A percentile compares a stretch with the other conserved stretches of the same genome.
phyloP scores from a whole-genome alignment of 2,113 vertebrate species.

The Amphiprion ocellaris region DNA sequence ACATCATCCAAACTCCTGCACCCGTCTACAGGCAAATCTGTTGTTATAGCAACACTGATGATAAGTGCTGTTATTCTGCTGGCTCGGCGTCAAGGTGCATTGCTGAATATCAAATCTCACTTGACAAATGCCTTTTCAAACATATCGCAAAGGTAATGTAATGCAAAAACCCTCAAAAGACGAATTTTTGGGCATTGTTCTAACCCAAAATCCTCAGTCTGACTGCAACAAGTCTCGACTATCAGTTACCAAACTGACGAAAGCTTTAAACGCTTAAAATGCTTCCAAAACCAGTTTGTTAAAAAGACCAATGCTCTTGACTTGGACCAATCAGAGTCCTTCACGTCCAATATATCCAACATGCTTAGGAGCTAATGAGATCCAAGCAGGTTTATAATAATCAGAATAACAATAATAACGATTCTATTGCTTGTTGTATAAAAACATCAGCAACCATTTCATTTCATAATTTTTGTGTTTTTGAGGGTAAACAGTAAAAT shows the following conservation, averaged over 20 bases:
- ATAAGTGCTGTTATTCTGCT: slow-evolving; percentile 62
- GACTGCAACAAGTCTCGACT: slow-evolving; percentile 12
- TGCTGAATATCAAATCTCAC: slow-evolving; percentile 29
- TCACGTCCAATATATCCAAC: slow-evolving; percentile 70
- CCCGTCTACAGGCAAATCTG: slow-evolving; percentile 4
- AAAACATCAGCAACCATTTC: slow-evolving; percentile 62
- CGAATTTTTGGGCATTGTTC: not conserved
- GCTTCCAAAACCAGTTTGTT: not conserved
- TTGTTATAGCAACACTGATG: slow-evolving; percentile 31
- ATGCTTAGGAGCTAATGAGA: slow-evolving; percentile 65
- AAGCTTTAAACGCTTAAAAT: not conserved
- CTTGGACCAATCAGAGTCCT: slow-evolving; percentile 70
- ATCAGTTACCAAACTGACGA: slow-evolving; percentile 1
- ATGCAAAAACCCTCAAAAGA: not conserved
- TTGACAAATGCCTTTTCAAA: slow-evolving; percentile 17
- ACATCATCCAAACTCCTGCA: not conserved
- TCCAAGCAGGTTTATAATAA: slow-evolving; percentile 52
- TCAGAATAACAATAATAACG: slow-evolving; percentile 23
- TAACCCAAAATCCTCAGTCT: slow-evolving; percentile 33
- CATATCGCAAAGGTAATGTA: not conserved
- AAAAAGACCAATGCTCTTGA: slow-evolving; percentile 20
- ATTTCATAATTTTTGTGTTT: slow-evolving; percentile 55
- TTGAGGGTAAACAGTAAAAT: slow-evolving; percentile 74
- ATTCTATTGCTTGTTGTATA: slow-evolving; percentile 54
- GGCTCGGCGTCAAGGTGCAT: slow-evolving; percentile 18